Evolutionary conservation across 2,888 invertebrate species (phyloP).

Genomic region (Drosophila testacea): DNA sequence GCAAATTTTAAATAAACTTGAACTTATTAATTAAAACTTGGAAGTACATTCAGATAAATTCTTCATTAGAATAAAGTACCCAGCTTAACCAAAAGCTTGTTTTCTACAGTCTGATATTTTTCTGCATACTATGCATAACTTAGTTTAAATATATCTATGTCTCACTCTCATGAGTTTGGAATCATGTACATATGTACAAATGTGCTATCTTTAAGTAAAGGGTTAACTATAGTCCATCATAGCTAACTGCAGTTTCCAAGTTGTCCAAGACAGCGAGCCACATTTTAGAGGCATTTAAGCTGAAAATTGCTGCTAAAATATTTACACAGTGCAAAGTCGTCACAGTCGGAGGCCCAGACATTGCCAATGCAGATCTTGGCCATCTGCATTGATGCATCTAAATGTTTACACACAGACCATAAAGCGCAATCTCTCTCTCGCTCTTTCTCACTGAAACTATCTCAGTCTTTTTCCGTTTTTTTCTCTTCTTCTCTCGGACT

Average conservation of each 20-base stretch:
- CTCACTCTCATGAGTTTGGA: not conserved
- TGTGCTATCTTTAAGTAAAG: slow-evolving; percentile 7
- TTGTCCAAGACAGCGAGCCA: slow-evolving; percentile 37
- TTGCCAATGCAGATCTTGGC: slow-evolving; percentile 51
- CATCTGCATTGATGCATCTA: slow-evolving; percentile 72
- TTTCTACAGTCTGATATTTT: not conserved
- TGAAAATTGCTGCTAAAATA: slow-evolving; percentile 82
- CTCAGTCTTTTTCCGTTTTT: slow-evolving; percentile 23
- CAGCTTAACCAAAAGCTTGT: no score
- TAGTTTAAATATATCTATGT: no score
- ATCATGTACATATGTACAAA: not conserved
- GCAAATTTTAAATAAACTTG: no score
- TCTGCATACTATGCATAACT: not conserved
- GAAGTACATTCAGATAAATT: not conserved
- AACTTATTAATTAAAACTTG: not conserved
- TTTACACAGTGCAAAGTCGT: slow-evolving; percentile 67
- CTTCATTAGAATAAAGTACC: no score
- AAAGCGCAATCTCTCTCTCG: slow-evolving; percentile 5
- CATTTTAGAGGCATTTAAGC: slow-evolving; percentile 71
- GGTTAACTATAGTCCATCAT: slow-evolving; percentile 26
- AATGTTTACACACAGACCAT: slow-evolving; percentile 65
- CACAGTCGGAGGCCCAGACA: slow-evolving; percentile 18
- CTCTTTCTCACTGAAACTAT: slow-evolving; percentile 1
- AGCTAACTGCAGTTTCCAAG: slow-evolving; percentile 6
- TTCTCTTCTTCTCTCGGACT: slow-evolving; percentile 13